Evolutionary conservation across 2,113 vertebrate genomes (phyloP).

Genomic region (Cacatua alba): DNA sequence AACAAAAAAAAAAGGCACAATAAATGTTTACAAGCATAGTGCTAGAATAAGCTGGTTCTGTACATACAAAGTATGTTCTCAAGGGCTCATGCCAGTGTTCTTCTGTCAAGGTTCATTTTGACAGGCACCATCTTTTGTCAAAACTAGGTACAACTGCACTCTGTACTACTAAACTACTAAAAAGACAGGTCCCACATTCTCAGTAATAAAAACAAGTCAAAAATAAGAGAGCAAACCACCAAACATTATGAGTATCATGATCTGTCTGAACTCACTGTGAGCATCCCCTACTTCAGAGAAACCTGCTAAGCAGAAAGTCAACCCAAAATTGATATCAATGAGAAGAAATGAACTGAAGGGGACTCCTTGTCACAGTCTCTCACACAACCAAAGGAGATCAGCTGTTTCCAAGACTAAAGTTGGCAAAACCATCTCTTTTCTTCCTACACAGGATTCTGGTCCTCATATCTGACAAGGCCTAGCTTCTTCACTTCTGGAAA

Average conservation of each 20-base stretch:
- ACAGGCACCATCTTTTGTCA: neutral
- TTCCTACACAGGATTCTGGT: neutral
- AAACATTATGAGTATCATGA: neutral
- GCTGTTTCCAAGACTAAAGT: neutral
- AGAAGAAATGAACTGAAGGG: neutral
- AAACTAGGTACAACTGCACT: neutral
- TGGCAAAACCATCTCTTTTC: neutral
- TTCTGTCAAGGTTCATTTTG: neutral
- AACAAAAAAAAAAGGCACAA: neutral
- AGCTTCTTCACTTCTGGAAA: neutral
- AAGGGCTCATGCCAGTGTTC: neutral
- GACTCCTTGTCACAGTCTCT: neutral
- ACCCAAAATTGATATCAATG: neutral
- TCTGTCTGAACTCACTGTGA: neutral
- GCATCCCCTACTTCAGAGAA: neutral
- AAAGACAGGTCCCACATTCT: neutral
- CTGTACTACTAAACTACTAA: neutral
- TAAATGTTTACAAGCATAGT: neutral
- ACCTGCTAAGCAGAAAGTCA: neutral
- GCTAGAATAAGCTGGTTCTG: neutral
- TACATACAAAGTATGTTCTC: neutral
- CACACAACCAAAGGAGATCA: rapidly evolving
- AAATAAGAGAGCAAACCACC: neutral
- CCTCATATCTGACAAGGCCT: neutral
- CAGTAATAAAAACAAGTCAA: neutral